Base-by-base conservation (phyloP, 2,888 invertebrate species). In the Caenorhabditis sp. region DNA sequence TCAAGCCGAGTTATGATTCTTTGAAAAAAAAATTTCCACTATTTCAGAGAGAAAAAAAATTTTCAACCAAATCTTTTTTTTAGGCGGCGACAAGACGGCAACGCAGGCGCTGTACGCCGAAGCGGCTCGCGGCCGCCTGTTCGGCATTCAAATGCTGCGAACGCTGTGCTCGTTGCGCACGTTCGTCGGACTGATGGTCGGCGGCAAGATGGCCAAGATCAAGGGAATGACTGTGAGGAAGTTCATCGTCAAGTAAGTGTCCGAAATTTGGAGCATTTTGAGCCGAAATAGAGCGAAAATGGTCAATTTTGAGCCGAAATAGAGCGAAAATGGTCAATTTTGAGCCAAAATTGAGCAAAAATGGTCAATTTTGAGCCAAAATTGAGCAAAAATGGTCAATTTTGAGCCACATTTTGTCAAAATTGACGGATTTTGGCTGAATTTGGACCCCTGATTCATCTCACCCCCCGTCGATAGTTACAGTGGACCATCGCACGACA, bases 81-180 rank as follows among this genome's bases (percentile, higher is more conserved):
- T 51, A 19, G 22, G 41, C 8, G 56, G 38, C 38, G 35, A 51
- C 12, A 63, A 74, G 5, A n/a, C n/a, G n/a, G n/a, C n/a, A n/a
- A n/a, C n/a, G n/a, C n/a, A n/a, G n/a, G n/a, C n/a, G n/a, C 24
- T 77, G 2, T 77, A 79, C 35, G 44, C 44, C 10, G 77, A 79
- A 16, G 77, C 77, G 1, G 77, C 61, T 26, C 54, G 24, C 24
- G 77, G 63, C 12, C 26, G 31, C 22, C 31, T 28, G n/a, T 79
- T 64, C 35, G 77, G 70, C 14, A n/a, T 44, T 44, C 56, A 63
- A 16, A 70, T 79, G 54, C 38, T 70, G 7, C 63, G 77, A 28
- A 79, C 77, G 0, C 54, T 79, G 1, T 6, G 7, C 10, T 19
- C 77, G 0, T 28, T 79, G n/a, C 49, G 56, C 0, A 70, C 56